Evolutionary conservation across 2,113 vertebrate species (phyloP).

Genomic region (Siphamia tubifer): DNA sequence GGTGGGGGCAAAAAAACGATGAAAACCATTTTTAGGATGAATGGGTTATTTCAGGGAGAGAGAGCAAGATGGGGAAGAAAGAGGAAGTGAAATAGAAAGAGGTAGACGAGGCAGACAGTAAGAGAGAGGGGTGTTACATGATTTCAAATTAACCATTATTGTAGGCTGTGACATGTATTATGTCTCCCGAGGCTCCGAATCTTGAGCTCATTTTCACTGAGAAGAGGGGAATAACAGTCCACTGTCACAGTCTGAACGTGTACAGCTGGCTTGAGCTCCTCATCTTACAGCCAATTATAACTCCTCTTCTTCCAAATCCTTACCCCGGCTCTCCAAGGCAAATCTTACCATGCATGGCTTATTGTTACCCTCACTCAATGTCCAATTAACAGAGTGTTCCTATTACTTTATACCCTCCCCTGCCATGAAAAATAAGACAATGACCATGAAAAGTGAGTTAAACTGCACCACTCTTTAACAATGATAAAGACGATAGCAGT

Average conservation of each 20-base stretch:
- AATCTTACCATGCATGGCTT: conserved; percentile 66
- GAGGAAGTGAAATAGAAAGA: conserved; percentile 51
- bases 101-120: conserved; percentile 28
- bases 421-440: conserved; percentile 36
- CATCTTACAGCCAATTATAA: conserved; percentile 78
- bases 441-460: conserved; percentile 39
- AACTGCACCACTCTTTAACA: conserved; percentile 17
- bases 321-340: conserved; percentile 60
- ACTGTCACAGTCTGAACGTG: conserved; percentile 71
- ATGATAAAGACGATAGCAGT: conserved; percentile 17
- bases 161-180: conserved; percentile 78
- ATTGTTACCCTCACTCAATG: conserved; percentile 70
- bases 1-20: conserved; percentile 52
- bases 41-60: conserved; percentile 68
- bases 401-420: conserved; percentile 16
- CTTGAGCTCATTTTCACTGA: conserved; percentile 79
- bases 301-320: conserved; percentile 70
- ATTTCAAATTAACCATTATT: conserved; percentile 82
- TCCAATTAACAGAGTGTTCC: conserved; percentile 75
- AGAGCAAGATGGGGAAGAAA: conserved; percentile 14
- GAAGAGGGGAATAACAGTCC: conserved; percentile 70
- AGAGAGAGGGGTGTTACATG: conserved; percentile 70
- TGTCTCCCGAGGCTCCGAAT: conserved; percentile 76
- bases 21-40: conserved; percentile 76
- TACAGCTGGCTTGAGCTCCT: conserved; percentile 72